Base-by-base conservation (phyloP, 2,888 invertebrate species). In the Netelia melanura region DNA sequence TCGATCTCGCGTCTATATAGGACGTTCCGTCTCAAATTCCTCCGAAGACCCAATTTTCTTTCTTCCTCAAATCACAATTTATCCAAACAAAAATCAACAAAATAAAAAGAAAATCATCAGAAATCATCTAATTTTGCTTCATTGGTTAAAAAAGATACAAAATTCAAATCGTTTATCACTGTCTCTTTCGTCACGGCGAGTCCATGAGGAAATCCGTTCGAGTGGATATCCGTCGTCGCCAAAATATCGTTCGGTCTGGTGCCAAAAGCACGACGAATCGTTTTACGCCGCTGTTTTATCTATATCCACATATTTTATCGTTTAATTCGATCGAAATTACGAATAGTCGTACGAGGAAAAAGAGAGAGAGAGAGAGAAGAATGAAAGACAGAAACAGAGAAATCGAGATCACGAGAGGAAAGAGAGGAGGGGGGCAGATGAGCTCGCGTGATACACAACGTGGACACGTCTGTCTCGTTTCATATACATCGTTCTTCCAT, bases 241-340 rank as follows among this genome's bases (percentile, higher is more conserved):
- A 61, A 58, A 82, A 72, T 61, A 62, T 72, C 52, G 76, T 44
- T 67, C 25, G 2, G 14, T 10, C 44, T 43, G 44, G 78, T 83
- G 83, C 83, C 83, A 79, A 78, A 62, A 68, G 43, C 14, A 54
- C 71, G 74, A 83, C 44, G 74, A 54, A 83, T 74, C 68, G 62
- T 52, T 77, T n/a, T n/a, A 30, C 30, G 30, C 30, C 65, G 14
- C 23, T 74, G 65, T 11, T 9, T 48, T 21, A n/a, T 38, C 17
- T 25, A 74, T 10, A 3, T 21, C 1, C 70, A 30, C 71, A 52
- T 65, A 71, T n/a, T 64, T 64, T 48, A 44, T 56, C 43, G 38
- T 54, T 64, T 38, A n/a, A 62, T 71, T 64, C 71, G 64, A 71
- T 64, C 21, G 64, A 65, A 71, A 79, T 72, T 64, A 54, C 17